These are phyloP conservation scores for Dufourea novaeangliae DNA, from an alignment of 1,140 invertebrate species.

Conservation along the genomic window DNA sequence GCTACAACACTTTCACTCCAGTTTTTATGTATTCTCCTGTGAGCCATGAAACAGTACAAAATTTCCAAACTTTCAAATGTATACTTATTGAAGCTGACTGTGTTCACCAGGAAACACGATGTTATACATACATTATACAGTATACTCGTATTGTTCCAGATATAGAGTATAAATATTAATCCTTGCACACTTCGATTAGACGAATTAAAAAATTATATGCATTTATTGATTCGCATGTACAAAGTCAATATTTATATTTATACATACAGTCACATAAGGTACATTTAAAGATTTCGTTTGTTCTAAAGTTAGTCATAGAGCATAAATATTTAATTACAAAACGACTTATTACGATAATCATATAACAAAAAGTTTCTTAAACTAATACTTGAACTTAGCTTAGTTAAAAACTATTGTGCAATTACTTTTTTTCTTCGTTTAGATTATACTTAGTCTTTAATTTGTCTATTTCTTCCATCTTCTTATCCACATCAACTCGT, in stretches of 20 bases:
- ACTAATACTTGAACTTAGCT: background rate
- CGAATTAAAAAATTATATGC: background rate
- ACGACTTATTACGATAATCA: background rate
- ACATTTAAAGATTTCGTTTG: background rate
- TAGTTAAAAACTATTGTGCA: background rate
- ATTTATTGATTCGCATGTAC: background rate
- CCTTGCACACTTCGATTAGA: no score
- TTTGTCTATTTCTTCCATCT: constrained; percentile 97
- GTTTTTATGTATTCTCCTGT: constrained; percentile 46
- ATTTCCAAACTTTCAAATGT: no score
- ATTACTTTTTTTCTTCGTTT: constrained; percentile 81
- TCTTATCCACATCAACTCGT: constrained; percentile 97
- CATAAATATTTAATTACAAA: background rate
- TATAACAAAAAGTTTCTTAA: background rate
- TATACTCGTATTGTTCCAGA: no score
- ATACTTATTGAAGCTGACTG: no score
- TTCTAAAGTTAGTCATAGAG: background rate
- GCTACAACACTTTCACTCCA: constrained; percentile 49
- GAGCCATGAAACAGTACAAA: no score
- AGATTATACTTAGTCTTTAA: constrained; percentile 97
- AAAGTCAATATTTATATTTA: background rate
- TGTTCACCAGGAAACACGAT: no score
- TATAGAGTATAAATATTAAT: no score
- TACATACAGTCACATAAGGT: background rate
- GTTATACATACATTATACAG: no score